Evolutionary conservation across 1,140 invertebrate species (phyloP).

Genomic region (Drosophila asahinai): DNA sequence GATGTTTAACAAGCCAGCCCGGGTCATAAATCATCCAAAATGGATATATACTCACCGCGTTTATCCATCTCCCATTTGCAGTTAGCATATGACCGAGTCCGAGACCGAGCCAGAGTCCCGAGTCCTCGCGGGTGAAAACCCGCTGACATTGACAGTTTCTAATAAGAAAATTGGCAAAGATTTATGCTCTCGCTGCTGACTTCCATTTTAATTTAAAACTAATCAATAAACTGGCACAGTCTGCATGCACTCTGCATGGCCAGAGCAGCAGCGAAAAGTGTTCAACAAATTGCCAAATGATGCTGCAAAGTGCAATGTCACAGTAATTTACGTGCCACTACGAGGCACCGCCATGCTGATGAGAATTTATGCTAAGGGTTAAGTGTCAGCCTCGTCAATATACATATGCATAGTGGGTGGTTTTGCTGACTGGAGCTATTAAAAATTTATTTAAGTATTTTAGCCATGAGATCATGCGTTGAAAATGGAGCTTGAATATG

Average conservation of each 20-base stretch:
- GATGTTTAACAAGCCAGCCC: constrained; percentile 75
- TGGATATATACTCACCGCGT: constrained; percentile 48
- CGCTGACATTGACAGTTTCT: constrained; percentile 77
- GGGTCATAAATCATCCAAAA: constrained; percentile 79
- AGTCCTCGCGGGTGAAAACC: constrained; percentile 63
- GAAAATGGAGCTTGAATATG: background rate
- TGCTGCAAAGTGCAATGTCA: constrained; percentile 79
- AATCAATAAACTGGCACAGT: constrained; percentile 71
- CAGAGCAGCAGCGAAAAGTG: constrained; percentile 30
- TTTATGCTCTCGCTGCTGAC: constrained; percentile 60
- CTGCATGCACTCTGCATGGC: background rate
- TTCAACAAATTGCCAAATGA: constrained; percentile 71
- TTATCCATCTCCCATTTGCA: constrained; percentile 50
- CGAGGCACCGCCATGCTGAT: constrained; percentile 58
- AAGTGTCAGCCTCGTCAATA: constrained; percentile 58
- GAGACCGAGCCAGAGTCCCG: background rate
- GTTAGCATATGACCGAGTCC: constrained; percentile 44
- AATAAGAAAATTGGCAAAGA: constrained; percentile 74
- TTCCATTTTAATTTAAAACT: constrained; percentile 76
- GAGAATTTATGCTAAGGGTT: constrained; percentile 82
- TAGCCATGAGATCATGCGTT: constrained; percentile 7
- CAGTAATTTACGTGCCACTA: constrained; percentile 77
- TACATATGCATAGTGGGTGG: constrained; percentile 48
- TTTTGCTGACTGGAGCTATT: background rate
- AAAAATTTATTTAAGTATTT: constrained; percentile 4